phyloP scores from a whole-genome alignment of 2,113 vertebrate species.

The Larimichthys polyactis region DNA sequence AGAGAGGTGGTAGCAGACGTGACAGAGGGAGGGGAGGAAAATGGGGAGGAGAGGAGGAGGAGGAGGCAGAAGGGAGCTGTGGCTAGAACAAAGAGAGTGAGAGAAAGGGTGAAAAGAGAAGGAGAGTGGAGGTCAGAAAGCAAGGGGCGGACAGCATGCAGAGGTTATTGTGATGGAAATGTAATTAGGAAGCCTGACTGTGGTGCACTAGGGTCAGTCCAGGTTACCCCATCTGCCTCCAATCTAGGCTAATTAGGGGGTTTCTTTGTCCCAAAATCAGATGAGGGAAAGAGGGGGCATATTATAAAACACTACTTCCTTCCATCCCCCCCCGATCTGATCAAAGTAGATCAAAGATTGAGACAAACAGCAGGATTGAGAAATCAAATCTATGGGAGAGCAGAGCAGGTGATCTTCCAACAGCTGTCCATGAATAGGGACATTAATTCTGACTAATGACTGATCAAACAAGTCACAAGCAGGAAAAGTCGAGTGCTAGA shows the following conservation, averaged over 20 bases:
- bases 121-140: slow-evolving; percentile 86
- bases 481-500: neutral
- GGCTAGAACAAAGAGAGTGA: slow-evolving; percentile 76
- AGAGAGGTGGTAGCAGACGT: slow-evolving; percentile 63
- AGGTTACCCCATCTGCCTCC: slow-evolving; percentile 88
- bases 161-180: slow-evolving; percentile 90
- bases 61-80: slow-evolving; percentile 71
- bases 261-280: slow-evolving; percentile 84
- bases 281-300: slow-evolving; percentile 66
- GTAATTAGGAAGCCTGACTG: slow-evolving; percentile 82
- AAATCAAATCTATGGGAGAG: slow-evolving; percentile 60
- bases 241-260: slow-evolving; percentile 85
- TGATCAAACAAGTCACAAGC: neutral
- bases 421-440: slow-evolving; percentile 55
- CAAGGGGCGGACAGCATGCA: slow-evolving; percentile 81
- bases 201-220: slow-evolving; percentile 79
- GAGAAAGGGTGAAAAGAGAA: slow-evolving; percentile 73
- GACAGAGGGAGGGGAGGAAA: slow-evolving; percentile 77
- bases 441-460: slow-evolving; percentile 35
- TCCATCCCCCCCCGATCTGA: slow-evolving; percentile 51
- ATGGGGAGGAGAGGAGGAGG: slow-evolving; percentile 60
- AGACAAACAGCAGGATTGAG: slow-evolving; percentile 64
- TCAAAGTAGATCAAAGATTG: slow-evolving; percentile 78
- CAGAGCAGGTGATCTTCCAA: slow-evolving; percentile 61
- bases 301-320: slow-evolving; percentile 76